Evolutionary conservation across 2,888 invertebrate genomes (phyloP).

Genomic region (Lamellibrachia satsuma): DNA sequence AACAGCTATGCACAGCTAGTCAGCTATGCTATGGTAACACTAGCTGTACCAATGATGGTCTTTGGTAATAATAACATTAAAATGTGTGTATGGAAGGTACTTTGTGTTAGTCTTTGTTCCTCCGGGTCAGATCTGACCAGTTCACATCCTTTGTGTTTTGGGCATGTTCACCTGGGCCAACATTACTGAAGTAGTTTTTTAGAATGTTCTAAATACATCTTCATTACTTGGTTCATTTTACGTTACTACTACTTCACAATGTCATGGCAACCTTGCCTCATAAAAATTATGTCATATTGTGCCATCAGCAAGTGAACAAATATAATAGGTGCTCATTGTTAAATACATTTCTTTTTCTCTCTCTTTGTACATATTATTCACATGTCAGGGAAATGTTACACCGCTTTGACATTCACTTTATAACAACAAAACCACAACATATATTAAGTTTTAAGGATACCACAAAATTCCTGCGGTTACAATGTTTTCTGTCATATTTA

Average conservation of each 20-base stretch:
- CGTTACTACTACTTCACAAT: not conserved
- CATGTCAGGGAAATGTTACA: not conserved
- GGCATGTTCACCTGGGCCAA: not conserved
- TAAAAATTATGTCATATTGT: too few relatives aligned
- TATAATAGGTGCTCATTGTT: too few relatives aligned
- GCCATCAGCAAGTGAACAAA: too few relatives aligned
- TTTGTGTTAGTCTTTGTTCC: not conserved
- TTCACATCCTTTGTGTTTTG: not conserved
- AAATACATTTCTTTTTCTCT: too few relatives aligned
- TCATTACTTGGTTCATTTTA: not conserved
- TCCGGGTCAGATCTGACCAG: not conserved
- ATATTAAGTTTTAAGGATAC: too few relatives aligned
- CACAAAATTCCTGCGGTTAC: too few relatives aligned
- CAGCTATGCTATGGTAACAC: not conserved
- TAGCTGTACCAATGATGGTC: not conserved
- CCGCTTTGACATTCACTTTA: too few relatives aligned
- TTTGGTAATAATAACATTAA: not conserved
- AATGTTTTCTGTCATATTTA: too few relatives aligned
- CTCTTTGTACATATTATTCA: too few relatives aligned
- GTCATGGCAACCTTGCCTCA: too few relatives aligned
- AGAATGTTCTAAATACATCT: not conserved
- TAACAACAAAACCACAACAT: too few relatives aligned
- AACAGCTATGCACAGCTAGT: not conserved
- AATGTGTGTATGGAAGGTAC: not conserved
- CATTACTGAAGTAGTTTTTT: not conserved